Base-by-base conservation (phyloP, 2,888 invertebrate species). In the Pyrochroa serraticornis region DNA sequence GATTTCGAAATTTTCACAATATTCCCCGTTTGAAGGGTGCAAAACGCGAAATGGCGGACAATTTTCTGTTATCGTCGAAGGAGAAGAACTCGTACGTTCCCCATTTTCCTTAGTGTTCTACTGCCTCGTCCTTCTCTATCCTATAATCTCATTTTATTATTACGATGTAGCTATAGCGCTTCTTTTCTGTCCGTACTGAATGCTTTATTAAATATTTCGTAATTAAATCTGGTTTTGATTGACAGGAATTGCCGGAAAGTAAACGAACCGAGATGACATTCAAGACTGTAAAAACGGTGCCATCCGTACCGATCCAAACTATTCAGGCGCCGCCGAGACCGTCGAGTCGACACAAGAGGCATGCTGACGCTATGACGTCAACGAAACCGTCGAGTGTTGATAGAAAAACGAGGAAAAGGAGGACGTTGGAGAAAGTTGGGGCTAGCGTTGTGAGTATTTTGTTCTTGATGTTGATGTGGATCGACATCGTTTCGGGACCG, bases 341-440 rank as follows among this genome's bases (percentile, higher is more conserved):
- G 5, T 70, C 72, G 0, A 73, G 70, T 47, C 69, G 77, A 41
- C 77, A 79, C 49, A 78, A 76, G 51, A 69, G 79, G 8, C 77
- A 79, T 58, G 72, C 71, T 2, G 77, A 75, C 9, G 66, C 67
- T n/a, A 52, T 67, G 38, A 37, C 66, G 13, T 57, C 67, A 3
- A 65, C 62, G 43, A 67, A 67, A 34, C 44, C 65, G 9, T 14
- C 22, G 14, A 37, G 36, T 36, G 60, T 67, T 6, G 79, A 79
- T 39, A 68, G 73, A 44, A 79, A 78, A 57, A 70, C 75, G 7
- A 70, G 86, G 66, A 87, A 87, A 70, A 80, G 87, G 59, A 81
- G 86, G 55, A 87, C 85, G 63, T 80, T 83, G 10, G 87, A 87
- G 67, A 86, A 85, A 75, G 78, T 83, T 65, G 81, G 84, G 51